Base-by-base conservation (phyloP, 2,113 vertebrate genomes). In the Ranitomeya imitator region DNA sequence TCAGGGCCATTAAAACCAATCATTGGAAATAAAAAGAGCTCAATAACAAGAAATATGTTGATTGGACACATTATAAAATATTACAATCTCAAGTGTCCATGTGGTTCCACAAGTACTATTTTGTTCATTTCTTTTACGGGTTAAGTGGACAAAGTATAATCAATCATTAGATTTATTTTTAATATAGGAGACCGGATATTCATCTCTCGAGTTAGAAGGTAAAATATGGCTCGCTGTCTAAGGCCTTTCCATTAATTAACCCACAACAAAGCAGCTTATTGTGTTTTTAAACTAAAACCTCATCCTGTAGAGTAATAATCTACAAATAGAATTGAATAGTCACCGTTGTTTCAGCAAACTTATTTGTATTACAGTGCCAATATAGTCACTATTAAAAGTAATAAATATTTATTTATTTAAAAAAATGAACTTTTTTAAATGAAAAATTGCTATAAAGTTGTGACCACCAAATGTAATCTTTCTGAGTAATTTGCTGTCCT, bases 1-100 rank as follows among this genome's bases (percentile, higher is more conserved):
- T 61, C 55, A 81, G 26, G 26, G 21, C 23, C 15, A 60, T 80
- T 23, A 80, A 80, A 80, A 78, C 45, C 31, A 77, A 74, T 37
- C 21, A 79, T 77, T 6, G 14, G 26, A 80, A 80, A 80, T 10
- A 59, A 15, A 31, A 31, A 81, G 8, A 81, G 18, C n/a, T 15
- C 54, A 79, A 26, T 59, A 31, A 55, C 59, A 16, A 59, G 26
- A 59, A 79, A 79, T 79, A 23, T 55, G 55, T 31, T 79, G 14
- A 59, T 31, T 59, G 52, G 57, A 55, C 21, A 57, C n/a, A 7
- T 52, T 78, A 54, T 11, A 54, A 3, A 52, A 45, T 37, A 45
- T 31, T 0, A 5, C 69, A 73, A 31, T 73, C 69, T 18, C 37
- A 54, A 1, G 15, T 15, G 11, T 54, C 12, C 23, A 26, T 23